These are phyloP conservation scores for Antedon mediterranea DNA, from an alignment of 53 echinoderm and acorn worm species.

Conservation along the genomic window DNA sequence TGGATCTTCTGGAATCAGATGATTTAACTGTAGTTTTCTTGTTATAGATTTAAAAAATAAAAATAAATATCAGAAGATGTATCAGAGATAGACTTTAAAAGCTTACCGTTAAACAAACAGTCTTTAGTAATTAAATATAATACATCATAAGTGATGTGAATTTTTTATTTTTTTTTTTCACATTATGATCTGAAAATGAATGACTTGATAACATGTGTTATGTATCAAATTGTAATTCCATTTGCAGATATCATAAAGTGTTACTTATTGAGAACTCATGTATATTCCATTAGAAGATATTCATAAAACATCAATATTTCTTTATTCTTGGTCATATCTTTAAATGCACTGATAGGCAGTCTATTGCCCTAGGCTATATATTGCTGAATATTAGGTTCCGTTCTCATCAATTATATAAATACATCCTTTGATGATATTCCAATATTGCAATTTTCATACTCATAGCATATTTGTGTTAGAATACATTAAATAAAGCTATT, in stretches of 20 bases:
- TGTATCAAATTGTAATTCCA: not conserved
- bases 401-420: constrained; percentile 1
- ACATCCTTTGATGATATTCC: constrained; percentile 1
- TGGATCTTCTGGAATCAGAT: too few relatives aligned
- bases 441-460: constrained; percentile 1
- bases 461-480: constrained; percentile 1
- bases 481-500: not conserved
- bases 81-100: too few relatives aligned
- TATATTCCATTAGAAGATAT: not conserved
- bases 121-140: too few relatives aligned
- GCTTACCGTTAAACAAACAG: too few relatives aligned
- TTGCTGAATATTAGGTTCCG: not conserved
- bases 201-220: not conserved
- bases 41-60: too few relatives aligned
- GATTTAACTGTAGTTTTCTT: too few relatives aligned
- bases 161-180: too few relatives aligned
- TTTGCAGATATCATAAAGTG: not conserved
- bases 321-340: not conserved
- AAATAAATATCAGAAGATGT: too few relatives aligned
- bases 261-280: not conserved
- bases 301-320: constrained; percentile 1
- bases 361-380: not conserved
- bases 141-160: too few relatives aligned
- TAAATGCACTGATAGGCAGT: not conserved
- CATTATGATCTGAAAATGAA: too few relatives aligned